Percentiles rank a stretch among this genome's conserved stretches.
phyloP scores from a whole-genome alignment of 2,888 invertebrate species.

The Scaeva pyrastri region DNA sequence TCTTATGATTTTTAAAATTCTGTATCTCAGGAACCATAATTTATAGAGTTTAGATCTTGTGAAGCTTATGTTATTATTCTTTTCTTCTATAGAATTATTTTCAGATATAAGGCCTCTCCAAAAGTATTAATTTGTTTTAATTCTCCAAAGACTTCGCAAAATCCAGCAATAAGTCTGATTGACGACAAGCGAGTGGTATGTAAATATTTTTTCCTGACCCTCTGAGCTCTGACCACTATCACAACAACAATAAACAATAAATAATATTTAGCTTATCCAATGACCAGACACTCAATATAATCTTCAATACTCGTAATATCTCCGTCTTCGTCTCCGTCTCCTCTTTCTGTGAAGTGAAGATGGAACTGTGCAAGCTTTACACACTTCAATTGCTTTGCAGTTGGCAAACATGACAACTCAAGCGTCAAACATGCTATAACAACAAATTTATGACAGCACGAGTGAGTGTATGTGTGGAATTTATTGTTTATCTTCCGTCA shows the following conservation, averaged over 20 bases:
- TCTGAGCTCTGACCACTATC: not conserved
- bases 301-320: not conserved
- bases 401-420: constrained; percentile 34
- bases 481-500: constrained; percentile 61
- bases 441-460: constrained; percentile 32
- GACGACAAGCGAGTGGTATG: too few relatives aligned
- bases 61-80: too few relatives aligned
- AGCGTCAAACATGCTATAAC: constrained; percentile 34
- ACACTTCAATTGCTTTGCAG: constrained; percentile 43
- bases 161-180: too few relatives aligned
- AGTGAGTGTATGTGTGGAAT: constrained; percentile 14
- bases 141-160: too few relatives aligned
- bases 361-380: constrained; percentile 19
- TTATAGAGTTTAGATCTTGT: too few relatives aligned
- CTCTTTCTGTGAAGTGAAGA: not conserved
- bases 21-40: too few relatives aligned
- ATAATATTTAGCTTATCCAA: constrained; percentile 17
- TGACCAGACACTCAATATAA: not conserved
- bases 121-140: too few relatives aligned
- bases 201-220: not conserved
- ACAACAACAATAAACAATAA: not conserved
- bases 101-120: too few relatives aligned
- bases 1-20: too few relatives aligned
- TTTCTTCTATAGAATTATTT: too few relatives aligned
- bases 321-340: not conserved